Conservation (phyloP, 1,140 invertebrate species). For the Physella acuta region DNA sequence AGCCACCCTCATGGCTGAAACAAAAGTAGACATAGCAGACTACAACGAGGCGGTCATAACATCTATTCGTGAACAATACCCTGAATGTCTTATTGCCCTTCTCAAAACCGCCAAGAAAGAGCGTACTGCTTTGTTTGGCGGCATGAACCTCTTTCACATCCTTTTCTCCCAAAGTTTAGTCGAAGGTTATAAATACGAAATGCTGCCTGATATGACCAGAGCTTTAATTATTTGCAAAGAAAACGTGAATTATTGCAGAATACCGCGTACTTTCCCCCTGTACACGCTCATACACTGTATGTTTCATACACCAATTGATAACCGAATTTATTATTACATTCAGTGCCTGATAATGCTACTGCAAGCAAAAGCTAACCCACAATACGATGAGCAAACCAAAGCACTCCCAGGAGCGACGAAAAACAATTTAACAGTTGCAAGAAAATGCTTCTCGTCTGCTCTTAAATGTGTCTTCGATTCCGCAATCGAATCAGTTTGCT, state of each 20-base stretch:
- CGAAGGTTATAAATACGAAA: conserved; percentile 1
- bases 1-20: background rate
- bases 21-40: background rate
- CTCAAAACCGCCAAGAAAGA: background rate
- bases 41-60: conserved; percentile 12
- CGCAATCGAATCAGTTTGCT: background rate
- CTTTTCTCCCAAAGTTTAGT: conserved; percentile 14
- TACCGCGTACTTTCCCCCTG: conserved; percentile 8
- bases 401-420: background rate
- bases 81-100: conserved; percentile 14
- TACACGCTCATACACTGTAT: conserved; percentile 20
- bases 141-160: conserved; percentile 14
- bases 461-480: conserved; percentile 10
- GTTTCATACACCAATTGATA: conserved; percentile 13
- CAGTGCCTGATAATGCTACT: conserved; percentile 21
- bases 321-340: conserved; percentile 14
- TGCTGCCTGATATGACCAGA: conserved; percentile 13
- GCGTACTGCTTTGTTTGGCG: conserved; percentile 12
- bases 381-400: conserved; percentile 8
- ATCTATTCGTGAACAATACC: conserved; percentile 12
- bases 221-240: conserved; percentile 9
- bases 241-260: conserved; percentile 9
- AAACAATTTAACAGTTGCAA: background rate
- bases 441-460: background rate
- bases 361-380: conserved; percentile 15